Base-by-base conservation (phyloP, 2,888 invertebrate species). In the Halocaridina rubra region DNA sequence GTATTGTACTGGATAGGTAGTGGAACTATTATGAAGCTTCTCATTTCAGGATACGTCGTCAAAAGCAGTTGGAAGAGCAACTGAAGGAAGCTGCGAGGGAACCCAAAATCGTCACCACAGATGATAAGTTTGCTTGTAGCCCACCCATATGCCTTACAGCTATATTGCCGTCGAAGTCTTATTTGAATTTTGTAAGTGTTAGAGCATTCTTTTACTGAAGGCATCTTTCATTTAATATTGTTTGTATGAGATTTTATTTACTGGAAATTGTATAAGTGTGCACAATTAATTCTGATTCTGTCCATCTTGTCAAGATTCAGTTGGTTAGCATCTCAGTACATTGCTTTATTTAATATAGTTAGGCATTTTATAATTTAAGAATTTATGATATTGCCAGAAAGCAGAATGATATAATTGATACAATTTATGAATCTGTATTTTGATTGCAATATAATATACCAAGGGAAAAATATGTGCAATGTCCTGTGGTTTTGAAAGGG, bases 1-100 rank as follows among this genome's bases (percentile, higher is more conserved):
- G n/a, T n/a, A n/a, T n/a, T n/a, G n/a, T n/a, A n/a, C n/a, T 19
- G 30, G 24, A 67, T 67, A 72, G 24, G 27, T 24, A 8, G 46
- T 64, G 22, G 19, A 71, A 75, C 80, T 85, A 16, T 75, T 80
- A 33, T 46, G 76, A 10, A 13, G 53, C 87, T 79, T n/a, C 22
- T 7, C 10, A 29, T 61, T 84, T 13, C 87, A 97, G 97, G 92
- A 95, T 95, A 92, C n/a, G n/a, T n/a, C 94, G 95, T 90, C 96
- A 96, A 91, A 96, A 95, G 89, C 96, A 95, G 91, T 93, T 98
- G 91, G 95, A 96, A 90, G 95, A 95, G 91, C 97, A 98, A 90
- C 92, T 98, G 72, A 97, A 97, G 91, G 98, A 98, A 90, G 98
- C 98, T 24, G 96, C 96, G 0, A 95, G 95, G 90, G 95, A 96